Evolutionary conservation across 2,113 vertebrate species (phyloP).

Genomic region (Plecotus auritus): DNA sequence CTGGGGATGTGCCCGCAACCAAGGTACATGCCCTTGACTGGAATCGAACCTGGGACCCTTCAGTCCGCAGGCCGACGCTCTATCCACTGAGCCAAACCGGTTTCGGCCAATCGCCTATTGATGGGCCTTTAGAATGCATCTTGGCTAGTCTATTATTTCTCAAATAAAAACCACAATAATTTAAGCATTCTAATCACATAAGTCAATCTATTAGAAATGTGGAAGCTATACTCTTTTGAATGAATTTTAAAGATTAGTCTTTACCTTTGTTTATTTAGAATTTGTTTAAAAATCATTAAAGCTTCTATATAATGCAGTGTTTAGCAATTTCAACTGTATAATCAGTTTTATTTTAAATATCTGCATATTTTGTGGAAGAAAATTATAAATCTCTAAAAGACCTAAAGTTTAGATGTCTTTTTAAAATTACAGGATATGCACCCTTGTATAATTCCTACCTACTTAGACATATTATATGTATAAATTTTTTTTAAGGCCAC

Average conservation of each 20-base stretch:
- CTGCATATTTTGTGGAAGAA: neutral
- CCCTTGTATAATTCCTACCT: neutral
- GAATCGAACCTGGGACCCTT: too few relatives aligned
- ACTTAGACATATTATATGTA: neutral
- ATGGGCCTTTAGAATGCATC: neutral
- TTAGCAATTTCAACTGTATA: neutral
- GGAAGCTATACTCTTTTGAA: neutral
- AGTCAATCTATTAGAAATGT: neutral
- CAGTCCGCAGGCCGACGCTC: too few relatives aligned
- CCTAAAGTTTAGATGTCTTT: neutral
- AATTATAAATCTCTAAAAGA: neutral
- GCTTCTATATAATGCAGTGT: neutral
- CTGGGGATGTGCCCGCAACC: too few relatives aligned
- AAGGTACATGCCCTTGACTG: too few relatives aligned
- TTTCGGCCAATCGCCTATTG: too few relatives aligned
- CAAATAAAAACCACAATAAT: neutral
- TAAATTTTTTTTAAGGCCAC: neutral
- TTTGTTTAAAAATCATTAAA: neutral
- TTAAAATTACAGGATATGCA: neutral
- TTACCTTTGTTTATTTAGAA: neutral
- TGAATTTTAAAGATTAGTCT: neutral
- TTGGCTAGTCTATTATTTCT: neutral
- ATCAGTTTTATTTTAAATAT: constrained; percentile 30
- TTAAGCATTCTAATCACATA: neutral
- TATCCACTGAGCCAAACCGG: too few relatives aligned